A percentile compares a stretch with the other conserved stretches of the same genome.
These are phyloP conservation scores for Clarias fuscus DNA, from an alignment of 2,797 vertebrate species.

Conservation along the genomic window DNA sequence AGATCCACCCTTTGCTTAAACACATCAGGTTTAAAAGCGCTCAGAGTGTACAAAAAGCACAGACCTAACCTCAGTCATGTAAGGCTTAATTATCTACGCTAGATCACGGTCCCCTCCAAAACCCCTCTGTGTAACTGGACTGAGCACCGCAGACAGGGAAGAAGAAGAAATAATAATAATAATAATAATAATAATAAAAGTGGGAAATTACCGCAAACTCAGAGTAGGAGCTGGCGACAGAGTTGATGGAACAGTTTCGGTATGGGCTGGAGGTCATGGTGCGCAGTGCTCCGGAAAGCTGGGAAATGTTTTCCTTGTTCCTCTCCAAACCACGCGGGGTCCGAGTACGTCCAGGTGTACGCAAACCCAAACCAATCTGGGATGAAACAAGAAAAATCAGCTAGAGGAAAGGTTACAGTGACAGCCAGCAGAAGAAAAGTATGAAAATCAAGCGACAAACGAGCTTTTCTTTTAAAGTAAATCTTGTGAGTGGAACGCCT, in stretches of 20 bases:
- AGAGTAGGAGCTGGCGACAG: slow-evolving; percentile 90
- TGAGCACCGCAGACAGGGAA: slow-evolving; percentile 57
- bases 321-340: slow-evolving; percentile 73
- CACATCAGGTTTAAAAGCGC: no score
- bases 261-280: slow-evolving; percentile 77
- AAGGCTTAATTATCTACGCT: not conserved
- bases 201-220: slow-evolving; percentile 90
- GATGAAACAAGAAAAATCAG: not conserved
- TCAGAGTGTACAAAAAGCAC: not conserved
- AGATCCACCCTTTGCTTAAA: not conserved
- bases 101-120: no score
- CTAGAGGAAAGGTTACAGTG: no score
- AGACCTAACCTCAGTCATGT: not conserved
- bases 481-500: no score
- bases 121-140: slow-evolving; percentile 44
- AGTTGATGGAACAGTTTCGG: slow-evolving; percentile 84
- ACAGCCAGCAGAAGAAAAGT: not conserved
- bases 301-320: slow-evolving; percentile 89
- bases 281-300: slow-evolving; percentile 79
- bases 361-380: slow-evolving; percentile 64
- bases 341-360: slow-evolving; percentile 67
- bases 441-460: not conserved
- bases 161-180: not conserved
- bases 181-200: no score
- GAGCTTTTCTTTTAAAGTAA: no score